Conservation (phyloP, 2,888 invertebrate genomes). For the Dysmachus trigonus region DNA sequence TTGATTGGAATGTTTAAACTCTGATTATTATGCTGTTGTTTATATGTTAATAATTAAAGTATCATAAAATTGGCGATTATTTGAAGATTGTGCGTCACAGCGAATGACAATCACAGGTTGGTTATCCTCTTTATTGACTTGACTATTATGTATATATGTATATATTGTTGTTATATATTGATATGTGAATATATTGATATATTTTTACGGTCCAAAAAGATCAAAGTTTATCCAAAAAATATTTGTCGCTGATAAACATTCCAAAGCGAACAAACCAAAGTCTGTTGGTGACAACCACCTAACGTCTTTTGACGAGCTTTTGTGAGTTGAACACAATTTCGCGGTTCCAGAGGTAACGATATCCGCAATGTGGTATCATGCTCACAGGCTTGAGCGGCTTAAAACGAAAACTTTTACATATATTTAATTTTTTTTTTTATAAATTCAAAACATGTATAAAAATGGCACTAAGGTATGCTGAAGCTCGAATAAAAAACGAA, state of each 20-base stretch:
- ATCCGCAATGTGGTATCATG: slow-evolving; percentile 72
- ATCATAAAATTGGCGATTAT: slow-evolving; percentile 19
- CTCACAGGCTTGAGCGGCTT: slow-evolving; percentile 62
- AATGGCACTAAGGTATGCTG: slow-evolving; percentile 1
- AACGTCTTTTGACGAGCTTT: slow-evolving; percentile 92
- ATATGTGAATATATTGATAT: slow-evolving; percentile 32
- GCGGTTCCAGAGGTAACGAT: slow-evolving; percentile 91
- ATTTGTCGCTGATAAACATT: slow-evolving; percentile 18
- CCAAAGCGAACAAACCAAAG: slow-evolving; percentile 40
- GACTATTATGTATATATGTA: slow-evolving; percentile 12
- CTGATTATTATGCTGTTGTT: neutral
- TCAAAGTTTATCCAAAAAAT: slow-evolving; percentile 39
- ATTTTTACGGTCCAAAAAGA: slow-evolving; percentile 34
- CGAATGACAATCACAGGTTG: slow-evolving; percentile 48
- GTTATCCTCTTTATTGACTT: slow-evolving; percentile 31
- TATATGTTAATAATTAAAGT: neutral
- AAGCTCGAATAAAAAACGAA: neutral
- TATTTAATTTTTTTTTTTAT: slow-evolving; percentile 22
- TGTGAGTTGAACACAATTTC: slow-evolving; percentile 93
- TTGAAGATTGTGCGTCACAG: slow-evolving; percentile 43
- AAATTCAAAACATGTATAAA: slow-evolving; percentile 20
- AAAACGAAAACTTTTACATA: slow-evolving; percentile 44
- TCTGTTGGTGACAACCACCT: slow-evolving; percentile 62
- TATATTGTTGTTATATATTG: slow-evolving; percentile 8
- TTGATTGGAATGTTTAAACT: neutral